A percentile compares a stretch with the other conserved stretches of the same genome.
phyloP scores from a whole-genome alignment of 2,113 vertebrate species.

The Propithecus coquereli region DNA sequence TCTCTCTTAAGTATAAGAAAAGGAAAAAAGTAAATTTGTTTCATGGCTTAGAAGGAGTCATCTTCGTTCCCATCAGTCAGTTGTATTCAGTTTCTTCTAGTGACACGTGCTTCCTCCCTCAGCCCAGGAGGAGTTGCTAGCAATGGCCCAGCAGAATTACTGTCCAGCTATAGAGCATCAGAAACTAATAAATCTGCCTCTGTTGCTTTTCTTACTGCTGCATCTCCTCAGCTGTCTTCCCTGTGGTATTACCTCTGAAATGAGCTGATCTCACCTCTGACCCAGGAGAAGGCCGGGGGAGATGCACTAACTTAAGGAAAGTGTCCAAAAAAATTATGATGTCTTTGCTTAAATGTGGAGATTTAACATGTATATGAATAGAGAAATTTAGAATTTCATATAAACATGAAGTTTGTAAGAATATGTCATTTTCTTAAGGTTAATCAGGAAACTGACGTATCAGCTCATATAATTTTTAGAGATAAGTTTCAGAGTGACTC shows the following conservation, averaged over 20 bases:
- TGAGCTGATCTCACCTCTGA: background rate
- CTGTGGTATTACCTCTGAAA: background rate
- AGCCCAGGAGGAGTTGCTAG: background rate
- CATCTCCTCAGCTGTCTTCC: background rate
- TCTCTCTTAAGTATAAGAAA: background rate
- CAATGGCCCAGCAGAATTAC: background rate
- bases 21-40: background rate
- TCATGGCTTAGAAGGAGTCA: background rate
- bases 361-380: background rate
- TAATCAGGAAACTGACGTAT: background rate
- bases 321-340: background rate
- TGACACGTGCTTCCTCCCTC: background rate
- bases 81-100: background rate
- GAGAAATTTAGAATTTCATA: background rate
- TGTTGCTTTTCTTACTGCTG: background rate
- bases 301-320: background rate
- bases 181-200: background rate
- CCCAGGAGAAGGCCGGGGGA: background rate
- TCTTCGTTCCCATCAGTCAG: background rate
- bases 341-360: background rate
- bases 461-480: background rate
- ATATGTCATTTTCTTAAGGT: background rate
- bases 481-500: background rate
- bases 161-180: background rate
- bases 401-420: background rate